These are phyloP conservation scores for Rotaria sp. DNA, from an alignment of 2,888 invertebrate species.

Conservation along the genomic window DNA sequence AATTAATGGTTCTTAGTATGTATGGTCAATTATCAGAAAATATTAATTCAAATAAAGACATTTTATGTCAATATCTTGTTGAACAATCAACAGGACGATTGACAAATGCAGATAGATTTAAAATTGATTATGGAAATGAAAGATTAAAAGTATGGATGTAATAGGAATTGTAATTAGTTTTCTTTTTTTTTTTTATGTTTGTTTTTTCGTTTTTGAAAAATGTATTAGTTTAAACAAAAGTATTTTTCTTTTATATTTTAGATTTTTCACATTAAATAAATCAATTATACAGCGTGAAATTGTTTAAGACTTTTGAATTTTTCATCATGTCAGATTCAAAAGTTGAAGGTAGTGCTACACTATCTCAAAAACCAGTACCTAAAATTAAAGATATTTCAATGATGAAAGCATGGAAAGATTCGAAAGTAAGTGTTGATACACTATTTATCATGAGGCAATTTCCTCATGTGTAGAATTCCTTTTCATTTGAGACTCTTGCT, in stretches of 20 bases:
- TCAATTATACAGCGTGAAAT: neutral
- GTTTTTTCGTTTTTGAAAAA: too few relatives aligned
- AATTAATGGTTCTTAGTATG: neutral
- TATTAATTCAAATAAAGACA: neutral
- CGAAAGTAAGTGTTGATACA: neutral
- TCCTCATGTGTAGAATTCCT: too few relatives aligned
- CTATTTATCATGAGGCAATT: too few relatives aligned
- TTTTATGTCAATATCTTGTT: neutral
- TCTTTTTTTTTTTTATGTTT: neutral
- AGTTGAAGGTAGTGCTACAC: neutral
- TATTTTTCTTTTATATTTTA: too few relatives aligned
- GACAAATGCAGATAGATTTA: neutral
- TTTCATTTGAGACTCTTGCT: too few relatives aligned
- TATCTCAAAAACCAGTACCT: neutral
- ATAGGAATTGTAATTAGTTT: neutral
- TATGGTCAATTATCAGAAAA: neutral
- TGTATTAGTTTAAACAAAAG: too few relatives aligned
- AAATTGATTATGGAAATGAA: neutral
- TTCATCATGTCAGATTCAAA: neutral
- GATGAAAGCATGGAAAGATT: slow-evolving; percentile 26
- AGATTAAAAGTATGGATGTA: neutral
- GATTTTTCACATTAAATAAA: neutral
- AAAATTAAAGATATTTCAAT: slow-evolving; percentile 3
- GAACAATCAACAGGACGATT: neutral
- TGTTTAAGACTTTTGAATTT: neutral